phyloP scores from a whole-genome alignment of 2,888 invertebrate genomes.

The Brachynemurus nebulosus region DNA sequence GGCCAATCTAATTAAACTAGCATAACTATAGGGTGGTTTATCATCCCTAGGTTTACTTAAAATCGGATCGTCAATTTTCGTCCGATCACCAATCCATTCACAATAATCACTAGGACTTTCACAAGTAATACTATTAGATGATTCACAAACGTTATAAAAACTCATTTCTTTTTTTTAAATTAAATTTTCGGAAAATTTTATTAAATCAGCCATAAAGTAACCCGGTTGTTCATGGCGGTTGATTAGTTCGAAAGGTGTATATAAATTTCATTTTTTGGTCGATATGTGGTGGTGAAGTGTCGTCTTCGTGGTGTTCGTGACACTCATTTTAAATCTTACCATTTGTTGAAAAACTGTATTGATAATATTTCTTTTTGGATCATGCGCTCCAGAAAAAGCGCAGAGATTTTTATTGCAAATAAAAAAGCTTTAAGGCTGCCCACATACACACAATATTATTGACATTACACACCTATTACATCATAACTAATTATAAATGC shows the following conservation, averaged over 20 bases:
- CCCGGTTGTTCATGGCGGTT: slow-evolving; percentile 2
- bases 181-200: too few species aligned
- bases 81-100: background rate
- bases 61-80: background rate
- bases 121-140: background rate
- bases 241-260: background rate
- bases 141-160: background rate
- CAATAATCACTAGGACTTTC: background rate
- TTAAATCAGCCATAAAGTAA: too few species aligned
- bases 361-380: slow-evolving; percentile 6
- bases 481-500: too few species aligned
- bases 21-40: slow-evolving; percentile 39
- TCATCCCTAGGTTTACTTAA: slow-evolving; percentile 4
- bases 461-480: too few species aligned
- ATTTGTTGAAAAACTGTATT: slow-evolving; percentile 4
- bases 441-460: too few species aligned
- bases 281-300: too few species aligned
- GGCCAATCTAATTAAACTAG: slow-evolving; percentile 53
- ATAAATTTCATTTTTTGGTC: background rate
- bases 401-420: background rate
- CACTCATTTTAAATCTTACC: slow-evolving; percentile 2
- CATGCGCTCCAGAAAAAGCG: slow-evolving; percentile 5
- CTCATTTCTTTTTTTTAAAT: background rate
- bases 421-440: too few species aligned
- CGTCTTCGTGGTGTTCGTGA: too few species aligned